phyloP scores from a whole-genome alignment of 2,113 vertebrate genomes.

The Haemorhous mexicanus region DNA sequence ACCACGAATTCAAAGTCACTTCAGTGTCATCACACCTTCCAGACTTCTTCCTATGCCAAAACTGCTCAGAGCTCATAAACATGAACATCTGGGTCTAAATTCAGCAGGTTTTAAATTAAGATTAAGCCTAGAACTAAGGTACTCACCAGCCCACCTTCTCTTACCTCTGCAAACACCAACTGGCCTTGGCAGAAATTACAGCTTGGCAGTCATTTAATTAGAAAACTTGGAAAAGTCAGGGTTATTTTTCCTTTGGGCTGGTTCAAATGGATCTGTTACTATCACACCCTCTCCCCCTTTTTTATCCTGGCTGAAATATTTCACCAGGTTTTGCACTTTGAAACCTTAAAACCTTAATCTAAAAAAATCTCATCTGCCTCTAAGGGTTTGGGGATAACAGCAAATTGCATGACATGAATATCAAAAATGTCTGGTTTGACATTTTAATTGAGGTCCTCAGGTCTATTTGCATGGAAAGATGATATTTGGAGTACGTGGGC shows the following conservation, averaged over 20 bases:
- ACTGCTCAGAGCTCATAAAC: not conserved
- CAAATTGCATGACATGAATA: not conserved
- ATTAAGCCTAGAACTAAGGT: not conserved
- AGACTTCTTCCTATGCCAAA: not conserved
- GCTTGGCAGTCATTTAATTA: not conserved
- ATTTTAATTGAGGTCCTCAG: not conserved
- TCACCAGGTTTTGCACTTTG: not conserved
- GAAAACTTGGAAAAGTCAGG: not conserved
- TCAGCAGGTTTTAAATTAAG: not conserved
- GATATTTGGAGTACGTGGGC: not conserved
- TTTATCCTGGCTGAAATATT: not conserved
- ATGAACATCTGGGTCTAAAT: not conserved
- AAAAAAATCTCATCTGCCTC: not conserved
- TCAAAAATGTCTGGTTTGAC: not conserved
- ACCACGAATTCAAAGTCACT: not conserved
- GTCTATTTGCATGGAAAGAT: not conserved
- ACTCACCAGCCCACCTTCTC: not conserved
- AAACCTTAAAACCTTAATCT: not conserved
- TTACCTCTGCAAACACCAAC: not conserved
- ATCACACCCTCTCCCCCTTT: not conserved
- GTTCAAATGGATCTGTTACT: rapidly evolving
- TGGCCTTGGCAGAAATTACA: not conserved
- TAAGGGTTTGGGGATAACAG: not conserved
- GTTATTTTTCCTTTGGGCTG: not conserved
- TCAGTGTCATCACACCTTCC: not conserved